Conservation (phyloP, 2,888 invertebrate species). For the Chrysolina americana region DNA sequence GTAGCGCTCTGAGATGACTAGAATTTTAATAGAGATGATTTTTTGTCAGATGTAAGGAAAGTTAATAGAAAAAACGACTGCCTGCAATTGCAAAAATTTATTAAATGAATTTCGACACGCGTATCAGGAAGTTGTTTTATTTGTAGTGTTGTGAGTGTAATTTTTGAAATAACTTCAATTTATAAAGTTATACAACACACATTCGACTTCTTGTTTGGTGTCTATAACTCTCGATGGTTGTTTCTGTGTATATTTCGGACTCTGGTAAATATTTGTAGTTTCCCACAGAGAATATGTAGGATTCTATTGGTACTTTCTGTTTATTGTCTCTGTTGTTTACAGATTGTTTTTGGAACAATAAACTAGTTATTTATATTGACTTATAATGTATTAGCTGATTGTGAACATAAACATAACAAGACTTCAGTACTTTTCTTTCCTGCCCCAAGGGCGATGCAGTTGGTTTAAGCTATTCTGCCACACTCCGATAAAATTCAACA, state of each 20-base stretch:
- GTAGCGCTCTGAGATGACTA: no score
- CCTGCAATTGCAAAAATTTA: no score
- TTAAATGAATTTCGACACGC: no score
- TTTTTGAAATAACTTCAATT: no score
- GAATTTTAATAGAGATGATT: no score
- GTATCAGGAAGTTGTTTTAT: no score
- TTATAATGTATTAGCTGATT: background rate
- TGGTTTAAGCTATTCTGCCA: constrained; percentile 64
- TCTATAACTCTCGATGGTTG: background rate
- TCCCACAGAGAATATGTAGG: background rate
- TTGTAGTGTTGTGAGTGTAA: no score
- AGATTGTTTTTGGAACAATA: background rate
- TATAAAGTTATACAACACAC: no score
- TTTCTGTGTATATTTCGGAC: background rate
- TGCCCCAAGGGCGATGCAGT: constrained; percentile 59
- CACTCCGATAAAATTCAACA: constrained; percentile 69
- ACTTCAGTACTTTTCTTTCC: background rate
- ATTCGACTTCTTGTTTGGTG: background rate
- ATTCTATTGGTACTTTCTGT: background rate
- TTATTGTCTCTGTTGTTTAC: background rate
- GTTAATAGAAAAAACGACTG: no score
- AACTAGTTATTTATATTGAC: background rate
- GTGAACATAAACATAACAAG: constrained; percentile 8
- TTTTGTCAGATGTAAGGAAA: no score
- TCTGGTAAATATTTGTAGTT: constrained; percentile 5